phyloP scores from a whole-genome alignment of 2,888 invertebrate genomes.

The Sarcophaga subvicina region DNA sequence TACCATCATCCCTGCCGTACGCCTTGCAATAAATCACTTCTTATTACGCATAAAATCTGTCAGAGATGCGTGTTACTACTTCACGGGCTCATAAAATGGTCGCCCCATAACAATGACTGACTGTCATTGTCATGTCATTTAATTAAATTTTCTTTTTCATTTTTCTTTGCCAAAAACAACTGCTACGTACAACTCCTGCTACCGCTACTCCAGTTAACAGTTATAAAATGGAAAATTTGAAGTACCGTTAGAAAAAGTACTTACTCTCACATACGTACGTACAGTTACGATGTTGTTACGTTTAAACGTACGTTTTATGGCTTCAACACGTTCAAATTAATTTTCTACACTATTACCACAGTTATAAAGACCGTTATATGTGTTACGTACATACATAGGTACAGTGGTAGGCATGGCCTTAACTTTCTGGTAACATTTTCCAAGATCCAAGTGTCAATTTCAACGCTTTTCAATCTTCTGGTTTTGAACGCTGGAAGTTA shows the following conservation, averaged over 20 bases:
- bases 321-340: conserved; percentile 59
- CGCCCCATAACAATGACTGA: conserved; percentile 9
- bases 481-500: no score
- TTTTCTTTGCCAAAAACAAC: background rate
- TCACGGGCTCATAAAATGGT: background rate
- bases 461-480: no score
- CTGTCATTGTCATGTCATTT: conserved; percentile 34
- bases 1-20: no score
- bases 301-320: conserved; percentile 39
- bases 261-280: no score
- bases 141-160: conserved; percentile 34
- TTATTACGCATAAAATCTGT: background rate
- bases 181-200: background rate
- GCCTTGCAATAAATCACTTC: background rate
- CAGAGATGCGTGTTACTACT: background rate
- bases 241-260: conserved; percentile 15
- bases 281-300: background rate
- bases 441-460: no score
- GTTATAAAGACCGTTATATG: background rate
- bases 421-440: background rate
- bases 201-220: background rate
- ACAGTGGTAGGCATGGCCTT: no score
- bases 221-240: conserved; percentile 19
- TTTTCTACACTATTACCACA: conserved; percentile 55
- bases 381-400: no score